These are phyloP conservation scores for Xanthorhoe spadicearia DNA, from an alignment of 2,888 invertebrate species.

Conservation along the genomic window DNA sequence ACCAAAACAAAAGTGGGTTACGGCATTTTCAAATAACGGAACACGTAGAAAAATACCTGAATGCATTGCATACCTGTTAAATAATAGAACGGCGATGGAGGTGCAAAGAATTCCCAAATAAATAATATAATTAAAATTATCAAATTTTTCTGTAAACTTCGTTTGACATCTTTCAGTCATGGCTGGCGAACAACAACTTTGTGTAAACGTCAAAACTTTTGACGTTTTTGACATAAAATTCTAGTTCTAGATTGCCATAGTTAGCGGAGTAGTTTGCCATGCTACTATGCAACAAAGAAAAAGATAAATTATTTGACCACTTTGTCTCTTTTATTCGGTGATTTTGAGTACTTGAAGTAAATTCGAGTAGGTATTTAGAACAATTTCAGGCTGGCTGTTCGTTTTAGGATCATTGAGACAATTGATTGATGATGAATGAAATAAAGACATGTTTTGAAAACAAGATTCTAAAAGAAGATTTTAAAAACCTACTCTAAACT, in stretches of 20 bases:
- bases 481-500: neutral
- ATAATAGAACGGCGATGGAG: slow-evolving; percentile 71
- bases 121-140: slow-evolving; percentile 80
- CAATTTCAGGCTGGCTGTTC: too few relatives aligned
- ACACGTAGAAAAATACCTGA: slow-evolving; percentile 36
- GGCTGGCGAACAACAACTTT: slow-evolving; percentile 69
- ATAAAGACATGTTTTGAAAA: too few relatives aligned
- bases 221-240: slow-evolving; percentile 38
- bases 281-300: neutral
- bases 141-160: slow-evolving; percentile 76
- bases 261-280: neutral
- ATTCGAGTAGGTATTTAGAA: too few relatives aligned
- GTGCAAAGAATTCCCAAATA: slow-evolving; percentile 69
- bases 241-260: slow-evolving; percentile 23
- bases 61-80: slow-evolving; percentile 67
- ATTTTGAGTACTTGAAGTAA: too few relatives aligned
- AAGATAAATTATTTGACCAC: too few relatives aligned
- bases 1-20: slow-evolving; percentile 57
- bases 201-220: slow-evolving; percentile 57
- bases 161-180: slow-evolving; percentile 84
- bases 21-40: slow-evolving; percentile 31
- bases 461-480: too few relatives aligned
- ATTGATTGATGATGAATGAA: too few relatives aligned
- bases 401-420: too few relatives aligned
- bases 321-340: too few relatives aligned